phyloP scores from a whole-genome alignment of 2,113 vertebrate species.

The Marmota flaviventris region DNA sequence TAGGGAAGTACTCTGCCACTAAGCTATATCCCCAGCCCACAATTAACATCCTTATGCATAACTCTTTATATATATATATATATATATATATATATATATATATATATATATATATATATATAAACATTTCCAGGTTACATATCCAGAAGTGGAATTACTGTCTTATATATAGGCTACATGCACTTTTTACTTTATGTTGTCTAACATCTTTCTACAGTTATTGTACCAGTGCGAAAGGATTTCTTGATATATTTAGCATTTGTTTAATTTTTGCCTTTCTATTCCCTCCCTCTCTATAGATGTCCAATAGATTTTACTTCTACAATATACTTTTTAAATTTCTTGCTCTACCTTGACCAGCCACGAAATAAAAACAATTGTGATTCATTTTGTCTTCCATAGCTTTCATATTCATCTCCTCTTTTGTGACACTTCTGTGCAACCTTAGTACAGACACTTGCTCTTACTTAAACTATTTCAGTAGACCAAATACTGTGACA shows the following conservation, averaged over 20 bases:
- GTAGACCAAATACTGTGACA: not conserved
- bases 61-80: not conserved
- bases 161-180: not conserved
- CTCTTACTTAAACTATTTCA: conserved; percentile 39
- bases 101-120: not conserved
- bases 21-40: not conserved
- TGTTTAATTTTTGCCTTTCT: conserved; percentile 3
- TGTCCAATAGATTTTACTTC: conserved; percentile 8
- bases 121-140: not conserved
- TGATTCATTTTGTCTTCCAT: not conserved
- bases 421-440: not conserved
- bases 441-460: conserved; percentile 28
- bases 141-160: not conserved
- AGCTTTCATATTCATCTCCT: conserved; percentile 27
- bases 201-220: not conserved
- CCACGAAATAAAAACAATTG: not conserved
- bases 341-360: not conserved
- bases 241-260: conserved; percentile 20
- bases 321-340: not conserved
- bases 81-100: too few relatives aligned
- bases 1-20: not conserved
- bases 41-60: conserved; percentile 10
- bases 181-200: not conserved
- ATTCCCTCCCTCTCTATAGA: not conserved
- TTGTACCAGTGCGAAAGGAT: not conserved